Evolutionary conservation across 2,888 invertebrate genomes (phyloP), one percentile per base, ranked within the genome.

Genomic region (Mesoligia furuncula): DNA sequence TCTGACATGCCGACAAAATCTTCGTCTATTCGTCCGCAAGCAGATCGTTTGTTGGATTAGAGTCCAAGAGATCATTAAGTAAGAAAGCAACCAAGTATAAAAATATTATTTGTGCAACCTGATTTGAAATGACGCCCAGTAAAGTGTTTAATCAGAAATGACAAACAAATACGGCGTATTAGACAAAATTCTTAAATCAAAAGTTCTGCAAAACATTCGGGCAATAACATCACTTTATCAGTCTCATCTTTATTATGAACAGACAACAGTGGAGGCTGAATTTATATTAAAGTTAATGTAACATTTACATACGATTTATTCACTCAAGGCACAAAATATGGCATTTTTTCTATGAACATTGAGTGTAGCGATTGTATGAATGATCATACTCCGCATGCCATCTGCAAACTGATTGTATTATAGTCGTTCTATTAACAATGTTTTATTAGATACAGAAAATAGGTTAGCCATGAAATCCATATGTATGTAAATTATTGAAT

Each of bases 401-500:
- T 45, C 8, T 69, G n/a, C 20, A 36, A 73, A 45, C 36, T 24
- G 8, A 31, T 15, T 31, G 17, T 13, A 73, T 57, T 31, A 54
- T n/a, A 11, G 13, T n/a, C 0, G 9, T 3, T 9, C 39, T 1
- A 27, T 61, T 20, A 45, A 45, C 15, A 45, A 45, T 45, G 45
- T 45, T 45, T 42, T n/a, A 42, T 42, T 45, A 15, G 45, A 45
- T 45, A 24, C 8, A 54, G 15, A 48, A 48, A 80, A 80, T 65
- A 65, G 13, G 6, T n/a, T 24, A 48, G 39, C 11, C n/a, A 5
- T 48, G 4, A 67, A 24, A 65, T 65, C 57, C 36, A 65, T 42
- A 27, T 24, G 15, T 31, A 39, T 36, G 57, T 80, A 31, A 59
- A 80, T 81, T 65, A 80, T 36, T 65, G 9, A 73, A 73, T 81